phyloP scores from a whole-genome alignment of 2,888 invertebrate species.

The Aplocera efformata region DNA sequence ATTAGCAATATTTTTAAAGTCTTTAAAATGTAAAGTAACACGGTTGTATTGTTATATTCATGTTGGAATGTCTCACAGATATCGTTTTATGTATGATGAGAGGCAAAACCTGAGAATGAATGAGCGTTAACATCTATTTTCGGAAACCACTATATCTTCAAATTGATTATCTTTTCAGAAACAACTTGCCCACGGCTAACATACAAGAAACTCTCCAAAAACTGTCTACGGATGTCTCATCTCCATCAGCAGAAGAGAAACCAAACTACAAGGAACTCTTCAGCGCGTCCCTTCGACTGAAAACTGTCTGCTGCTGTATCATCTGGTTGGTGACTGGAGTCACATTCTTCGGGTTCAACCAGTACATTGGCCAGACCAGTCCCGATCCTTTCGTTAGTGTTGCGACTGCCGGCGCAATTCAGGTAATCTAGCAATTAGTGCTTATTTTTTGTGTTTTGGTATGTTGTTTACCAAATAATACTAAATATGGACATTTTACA shows the following conservation, averaged over 20 bases:
- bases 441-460: too few species aligned
- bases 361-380: constrained; percentile 89
- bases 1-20: too few species aligned
- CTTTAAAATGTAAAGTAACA: too few species aligned
- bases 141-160: too few species aligned
- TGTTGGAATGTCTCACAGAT: too few species aligned
- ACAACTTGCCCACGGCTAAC: constrained; percentile 69
- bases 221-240: constrained; percentile 43
- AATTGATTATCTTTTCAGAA: constrained; percentile 47
- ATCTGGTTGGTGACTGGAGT: constrained; percentile 92
- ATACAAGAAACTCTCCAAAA: constrained; percentile 67
- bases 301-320: constrained; percentile 83
- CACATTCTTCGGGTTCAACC: constrained; percentile 91
- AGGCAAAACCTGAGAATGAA: too few species aligned
- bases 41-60: too few species aligned
- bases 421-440: constrained; percentile 55
- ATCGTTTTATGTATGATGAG: too few species aligned
- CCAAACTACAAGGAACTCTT: constrained; percentile 83
- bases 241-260: constrained; percentile 43
- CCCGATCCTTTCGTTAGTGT: constrained; percentile 91
- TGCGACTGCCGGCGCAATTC: constrained; percentile 78
- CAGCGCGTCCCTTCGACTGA: constrained; percentile 81
- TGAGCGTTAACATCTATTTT: too few species aligned
- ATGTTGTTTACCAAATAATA: too few species aligned
- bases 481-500: too few species aligned